Evolutionary conservation across 2,113 vertebrate genomes (phyloP), one percentile per base, ranked within the genome.

Genomic region (Phaethon lepturus): DNA sequence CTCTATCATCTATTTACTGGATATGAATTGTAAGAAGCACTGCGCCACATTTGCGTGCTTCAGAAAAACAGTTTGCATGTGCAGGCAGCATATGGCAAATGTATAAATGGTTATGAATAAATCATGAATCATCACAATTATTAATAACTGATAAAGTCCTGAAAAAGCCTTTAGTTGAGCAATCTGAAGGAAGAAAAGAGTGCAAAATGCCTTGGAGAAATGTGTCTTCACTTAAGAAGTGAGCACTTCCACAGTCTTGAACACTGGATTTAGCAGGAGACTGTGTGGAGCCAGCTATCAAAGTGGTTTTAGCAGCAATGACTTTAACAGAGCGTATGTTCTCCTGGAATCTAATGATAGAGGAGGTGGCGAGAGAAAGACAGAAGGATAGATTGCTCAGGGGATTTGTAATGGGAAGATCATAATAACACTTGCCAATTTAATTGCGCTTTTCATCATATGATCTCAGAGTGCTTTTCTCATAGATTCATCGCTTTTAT

Each of bases 61-160:
- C 95, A 88, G 60, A 91, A 95, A 96, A 96, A 85, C 59, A 87
- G 73, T 96, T 84, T 95, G 62, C 55, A 31, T 96, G 74, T 68
- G 69, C 92, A 96, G 78, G 58, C 91, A 95, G 88, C 96, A 96
- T 96, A 96, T 97, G 96, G 93, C 62, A 96, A 96, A 95, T 44
- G 67, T 91, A 97, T 83, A 95, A 96, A 96, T 75, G 96, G 81
- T 93, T 95, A 97, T 97, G 96, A 97, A 97, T 96, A 97, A 97
- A 96, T 53, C 91, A 96, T 96, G 89, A 93, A 85, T 88, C 76
- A 92, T 97, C 95, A 92, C 93, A 97, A 95, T 95, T 97, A 97
- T 97, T 97, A 97, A 95, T 97, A 97, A 95, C 95, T 95, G 94
- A 96, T 97, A 95, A 95, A 92, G 85, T 92, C 79, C 58, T 59